Evolutionary conservation across 2,888 invertebrate species (phyloP), one percentile per base, ranked within the genome.

Genomic region (Nowickia ferox): DNA sequence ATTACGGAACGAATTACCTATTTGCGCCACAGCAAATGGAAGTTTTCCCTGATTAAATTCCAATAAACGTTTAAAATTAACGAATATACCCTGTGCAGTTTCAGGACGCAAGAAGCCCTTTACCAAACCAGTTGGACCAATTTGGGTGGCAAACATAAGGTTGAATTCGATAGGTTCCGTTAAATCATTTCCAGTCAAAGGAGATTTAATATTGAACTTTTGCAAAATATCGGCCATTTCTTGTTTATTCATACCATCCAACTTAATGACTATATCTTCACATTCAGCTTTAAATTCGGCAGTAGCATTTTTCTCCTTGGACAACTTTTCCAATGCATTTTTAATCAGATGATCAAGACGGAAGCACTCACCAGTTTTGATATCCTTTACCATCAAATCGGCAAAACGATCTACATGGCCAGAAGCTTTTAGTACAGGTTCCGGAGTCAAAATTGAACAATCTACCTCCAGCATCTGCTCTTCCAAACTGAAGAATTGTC

Each of bases 391-490:
- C 99, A 99, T 99, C 83, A 98, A 95, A 94, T 99, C 99, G 66
- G 99, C 98, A 94, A 99, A 99, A 81, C 99, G 95, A 90, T 99
- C 99, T 0, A 99, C 99, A 93, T 99, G 99, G 0, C 99, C 99
- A 9, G 99, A 99, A 19, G 99, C 98, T 91, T 98, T 98, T 11
- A 99, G 94, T 1, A 99, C 99, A 13, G 97, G 95, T 92, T 99
- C 99, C 0, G 99, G 99, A 0, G 99, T 99, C 71, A 99, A 93
- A 92, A 99, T 97, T 1, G 99, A 98, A 91, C 99, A 99, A 92
- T 99, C 99, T 9, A 99, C 98, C 93, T 99, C 99, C 77, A 99
- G 94, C 99, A 99, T 99, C 92, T 98, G 97, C 92, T 99, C 99
- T 91, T 99, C 98, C 15, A 99, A 94, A 30, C 99, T 96, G 92